Percentiles rank a stretch among this genome's conserved stretches.
These are phyloP conservation scores for Willisornis vidua DNA, from an alignment of 2,113 vertebrate species.

Conservation along the genomic window DNA sequence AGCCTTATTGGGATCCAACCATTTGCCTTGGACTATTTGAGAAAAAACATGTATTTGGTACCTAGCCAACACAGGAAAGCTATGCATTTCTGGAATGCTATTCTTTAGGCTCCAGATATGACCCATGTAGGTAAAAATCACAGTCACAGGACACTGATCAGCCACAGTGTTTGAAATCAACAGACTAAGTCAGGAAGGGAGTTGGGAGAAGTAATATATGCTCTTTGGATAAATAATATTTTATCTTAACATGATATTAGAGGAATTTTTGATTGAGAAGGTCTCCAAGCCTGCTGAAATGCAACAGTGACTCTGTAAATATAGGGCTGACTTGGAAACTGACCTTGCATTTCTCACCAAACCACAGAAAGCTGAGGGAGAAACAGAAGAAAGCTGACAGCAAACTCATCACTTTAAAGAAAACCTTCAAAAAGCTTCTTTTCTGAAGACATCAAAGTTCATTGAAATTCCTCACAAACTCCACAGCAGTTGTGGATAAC, in stretches of 20 bases:
- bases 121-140: not conserved
- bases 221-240: not conserved
- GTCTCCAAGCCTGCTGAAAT: not conserved
- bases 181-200: not conserved
- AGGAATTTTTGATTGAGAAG: not conserved
- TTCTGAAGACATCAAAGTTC: not conserved
- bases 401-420: not conserved
- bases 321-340: not conserved
- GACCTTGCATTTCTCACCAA: not conserved
- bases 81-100: not conserved
- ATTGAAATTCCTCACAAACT: not conserved
- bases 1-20: not conserved
- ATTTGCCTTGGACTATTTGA: not conserved
- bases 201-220: not conserved
- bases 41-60: not conserved
- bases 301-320: not conserved
- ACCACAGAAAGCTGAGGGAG: not conserved
- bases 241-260: not conserved
- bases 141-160: not conserved
- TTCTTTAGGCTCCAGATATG: not conserved
- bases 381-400: not conserved
- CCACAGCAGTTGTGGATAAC: not conserved
- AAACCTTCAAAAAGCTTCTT: not conserved
- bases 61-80: not conserved
- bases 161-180: not conserved